Percentiles rank a stretch among this genome's conserved stretches.
Conservation (phyloP, 2,797 vertebrate species). For the Chrysocyon brachyurus region DNA sequence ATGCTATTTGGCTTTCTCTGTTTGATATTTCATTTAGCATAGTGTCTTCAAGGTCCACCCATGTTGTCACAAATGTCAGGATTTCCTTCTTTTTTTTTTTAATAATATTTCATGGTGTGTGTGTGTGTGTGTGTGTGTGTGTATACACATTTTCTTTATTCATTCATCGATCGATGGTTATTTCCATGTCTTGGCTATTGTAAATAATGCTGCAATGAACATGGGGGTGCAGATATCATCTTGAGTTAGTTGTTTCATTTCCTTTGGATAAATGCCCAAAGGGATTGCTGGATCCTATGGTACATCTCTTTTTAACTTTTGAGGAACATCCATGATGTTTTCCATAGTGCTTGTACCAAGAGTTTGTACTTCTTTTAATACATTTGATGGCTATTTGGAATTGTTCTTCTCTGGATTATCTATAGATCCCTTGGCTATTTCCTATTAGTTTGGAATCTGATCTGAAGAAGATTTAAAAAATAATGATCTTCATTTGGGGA, state of each 20-base stretch:
- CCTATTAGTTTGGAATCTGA: background rate
- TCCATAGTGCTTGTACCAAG: background rate
- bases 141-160: background rate
- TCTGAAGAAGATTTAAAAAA: background rate
- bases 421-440: background rate
- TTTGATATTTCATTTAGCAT: background rate
- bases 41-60: background rate
- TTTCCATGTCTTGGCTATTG: background rate
- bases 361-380: background rate
- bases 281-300: background rate
- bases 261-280: background rate
- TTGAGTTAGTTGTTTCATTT: background rate
- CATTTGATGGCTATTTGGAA: background rate
- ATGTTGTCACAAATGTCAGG: background rate
- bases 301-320: background rate
- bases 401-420: background rate
- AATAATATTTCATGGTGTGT: background rate
- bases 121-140: background rate
- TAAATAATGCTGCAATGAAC: background rate
- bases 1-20: background rate
- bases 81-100: background rate
- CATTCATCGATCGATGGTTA: background rate
- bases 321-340: background rate
- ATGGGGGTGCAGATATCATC: background rate
- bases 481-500: background rate